Base-by-base conservation (phyloP, 2,113 vertebrate species). In the Callospermophilus lateralis region DNA sequence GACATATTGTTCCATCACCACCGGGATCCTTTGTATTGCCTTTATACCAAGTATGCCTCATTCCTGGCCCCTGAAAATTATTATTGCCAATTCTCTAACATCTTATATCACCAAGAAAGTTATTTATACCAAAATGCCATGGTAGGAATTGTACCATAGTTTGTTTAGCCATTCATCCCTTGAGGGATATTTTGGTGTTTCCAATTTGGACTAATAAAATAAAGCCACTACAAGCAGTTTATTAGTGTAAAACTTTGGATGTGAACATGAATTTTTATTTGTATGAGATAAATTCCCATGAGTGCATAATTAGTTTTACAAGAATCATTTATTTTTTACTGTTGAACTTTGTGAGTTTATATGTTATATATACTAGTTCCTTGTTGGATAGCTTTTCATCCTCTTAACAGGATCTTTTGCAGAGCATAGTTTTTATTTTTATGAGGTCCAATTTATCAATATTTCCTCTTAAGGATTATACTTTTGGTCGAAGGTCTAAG, bases 271-370 rank as follows among this genome's bases (percentile, higher is more conserved):
- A 24, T 81, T 70, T 90, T 85, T 48, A 81, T 48, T 91, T 81
- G 58, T 68, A 58, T 87, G 37, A 20, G 12, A 94, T 34, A 61
- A 76, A 76, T 74, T 90, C 30, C 19, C 61, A 79, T 80, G 17
- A 78, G 20, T 45, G 45, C 15, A 80, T 76, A 19, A 34, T 81
- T 90, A 39, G 39, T 68, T 81, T 83, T 91, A 34, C 51, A 76
- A 68, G 81, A 48, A 83, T 67, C 24, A 61, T 61, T 76, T 73
- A 15, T 72, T 26, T n/a, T 90, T 94, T 55, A 68, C 20, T 51
- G 13, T 87, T 73, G 65, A 67, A 8, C 79, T 84, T 58, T 95
- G 53, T 73, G 19, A 85, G 55, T 61, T 93, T 85, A 95, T 42
- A 88, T 55, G 89, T 34, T 85, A 5, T 73, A 73, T 53, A 77